Evolutionary conservation across 2,797 vertebrate species (phyloP).

Genomic region (Gambusia yucatana): DNA sequence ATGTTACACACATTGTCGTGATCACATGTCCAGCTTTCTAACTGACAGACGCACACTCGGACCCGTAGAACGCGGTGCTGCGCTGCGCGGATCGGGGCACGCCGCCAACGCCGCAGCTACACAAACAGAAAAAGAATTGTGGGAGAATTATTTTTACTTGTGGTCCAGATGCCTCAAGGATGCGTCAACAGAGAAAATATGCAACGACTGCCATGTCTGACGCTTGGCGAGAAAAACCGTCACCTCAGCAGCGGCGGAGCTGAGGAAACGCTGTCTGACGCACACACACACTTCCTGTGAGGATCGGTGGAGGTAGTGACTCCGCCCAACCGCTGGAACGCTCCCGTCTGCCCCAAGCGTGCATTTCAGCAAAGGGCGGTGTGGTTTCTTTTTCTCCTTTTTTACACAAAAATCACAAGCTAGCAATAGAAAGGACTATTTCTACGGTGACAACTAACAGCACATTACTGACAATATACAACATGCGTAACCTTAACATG

Average conservation of each 20-base stretch:
- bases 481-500: constrained; percentile 44
- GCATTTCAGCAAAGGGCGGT: constrained; percentile 34
- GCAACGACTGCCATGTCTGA: constrained; percentile 69
- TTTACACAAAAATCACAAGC: constrained; percentile 54
- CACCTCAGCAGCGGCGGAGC: constrained; percentile 59
- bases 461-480: constrained; percentile 60
- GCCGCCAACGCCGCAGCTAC: constrained; percentile 28
- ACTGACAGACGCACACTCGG: constrained; percentile 53
- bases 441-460: constrained; percentile 56
- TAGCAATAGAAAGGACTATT: constrained; percentile 52
- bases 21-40: constrained; percentile 40
- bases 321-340: constrained; percentile 62
- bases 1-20: constrained; percentile 65
- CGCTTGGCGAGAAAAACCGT: constrained; percentile 39
- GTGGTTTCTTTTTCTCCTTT: constrained; percentile 35
- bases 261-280: constrained; percentile 26
- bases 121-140: constrained; percentile 44
- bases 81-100: constrained; percentile 21
- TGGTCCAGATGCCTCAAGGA: constrained; percentile 57
- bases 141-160: constrained; percentile 63
- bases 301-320: constrained; percentile 40
- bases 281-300: constrained; percentile 49
- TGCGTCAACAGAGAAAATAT: constrained; percentile 72
- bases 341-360: constrained; percentile 26
- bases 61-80: constrained; percentile 29